A percentile compares a stretch with the other conserved stretches of the same genome.
phyloP scores from a whole-genome alignment of 2,113 vertebrate species.

The Lepus europaeus region DNA sequence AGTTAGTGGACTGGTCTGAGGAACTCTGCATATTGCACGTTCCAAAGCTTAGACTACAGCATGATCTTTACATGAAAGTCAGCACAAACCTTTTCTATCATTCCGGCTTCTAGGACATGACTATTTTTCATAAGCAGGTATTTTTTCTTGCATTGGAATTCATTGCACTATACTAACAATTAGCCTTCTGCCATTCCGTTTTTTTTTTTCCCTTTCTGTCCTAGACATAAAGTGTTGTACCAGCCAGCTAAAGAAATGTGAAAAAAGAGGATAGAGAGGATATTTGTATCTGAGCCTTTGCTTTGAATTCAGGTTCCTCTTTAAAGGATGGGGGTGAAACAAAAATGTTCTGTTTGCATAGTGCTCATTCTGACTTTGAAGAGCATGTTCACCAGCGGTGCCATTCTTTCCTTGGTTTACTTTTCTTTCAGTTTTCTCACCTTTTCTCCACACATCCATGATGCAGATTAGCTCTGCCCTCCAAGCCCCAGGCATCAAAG shows the following conservation, averaged over 20 bases:
- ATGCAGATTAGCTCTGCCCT: conserved; percentile 76
- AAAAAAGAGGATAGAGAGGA: neutral
- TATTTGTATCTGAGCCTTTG: neutral
- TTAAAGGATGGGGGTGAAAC: conserved; percentile 3
- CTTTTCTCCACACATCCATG: conserved; percentile 60
- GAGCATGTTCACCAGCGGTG: neutral
- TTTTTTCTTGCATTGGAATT: neutral
- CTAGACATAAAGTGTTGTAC: neutral
- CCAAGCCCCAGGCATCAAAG: conserved; percentile 77
- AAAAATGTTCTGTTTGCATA: neutral
- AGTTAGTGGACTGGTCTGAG: conserved; percentile 54
- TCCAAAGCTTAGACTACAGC: neutral
- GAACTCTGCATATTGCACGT: conserved; percentile 57
- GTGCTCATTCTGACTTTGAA: conserved; percentile 47
- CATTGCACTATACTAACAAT: neutral
- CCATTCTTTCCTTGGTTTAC: neutral
- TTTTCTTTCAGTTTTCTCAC: conserved; percentile 48
- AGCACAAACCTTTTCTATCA: neutral
- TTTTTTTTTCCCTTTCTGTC: neutral
- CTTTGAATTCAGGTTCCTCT: conserved; percentile 16
- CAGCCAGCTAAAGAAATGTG: neutral
- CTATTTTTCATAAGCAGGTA: conserved; percentile 2
- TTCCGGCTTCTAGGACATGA: neutral
- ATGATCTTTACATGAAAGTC: neutral
- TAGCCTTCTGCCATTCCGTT: neutral